Evolutionary conservation across 2,797 vertebrate species (phyloP).

Genomic region (Neosilurus mollespiculum): DNA sequence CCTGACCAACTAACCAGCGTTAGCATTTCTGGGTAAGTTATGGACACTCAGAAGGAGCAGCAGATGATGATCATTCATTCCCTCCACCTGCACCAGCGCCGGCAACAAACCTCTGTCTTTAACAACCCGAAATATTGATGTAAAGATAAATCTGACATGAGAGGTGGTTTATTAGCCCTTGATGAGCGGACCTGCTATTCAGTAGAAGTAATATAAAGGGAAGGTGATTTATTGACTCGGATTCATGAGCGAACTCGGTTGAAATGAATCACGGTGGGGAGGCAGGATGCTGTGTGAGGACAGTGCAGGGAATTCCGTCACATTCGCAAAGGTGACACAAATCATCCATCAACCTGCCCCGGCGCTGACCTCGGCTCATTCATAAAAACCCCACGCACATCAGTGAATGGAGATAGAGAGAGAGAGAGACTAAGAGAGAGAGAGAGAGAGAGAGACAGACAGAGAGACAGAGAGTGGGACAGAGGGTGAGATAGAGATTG

Average conservation of each 20-base stretch:
- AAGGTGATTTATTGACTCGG: constrained; percentile 51
- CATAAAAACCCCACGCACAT: constrained; percentile 31
- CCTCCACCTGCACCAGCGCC: constrained; percentile 18
- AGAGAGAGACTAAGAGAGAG: too few relatives aligned
- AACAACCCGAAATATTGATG: constrained; percentile 57
- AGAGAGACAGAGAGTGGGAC: too few relatives aligned
- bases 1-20: neutral
- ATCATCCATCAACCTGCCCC: constrained; percentile 4
- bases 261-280: constrained; percentile 46
- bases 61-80: constrained; percentile 36
- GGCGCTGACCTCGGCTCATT: constrained; percentile 41
- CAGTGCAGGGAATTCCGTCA: constrained; percentile 48
- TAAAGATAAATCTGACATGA: constrained; percentile 62
- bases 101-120: constrained; percentile 57
- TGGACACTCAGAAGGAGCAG: neutral
- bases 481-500: too few relatives aligned
- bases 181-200: constrained; percentile 41
- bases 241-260: constrained; percentile 27
- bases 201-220: constrained; percentile 53
- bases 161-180: constrained; percentile 53
- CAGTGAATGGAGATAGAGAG: constrained; percentile 36
- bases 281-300: constrained; percentile 15
- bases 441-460: too few relatives aligned
- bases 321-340: neutral
- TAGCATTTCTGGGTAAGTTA: neutral